Base-by-base conservation (phyloP, 1,140 invertebrate species). In the Diprion similis region DNA sequence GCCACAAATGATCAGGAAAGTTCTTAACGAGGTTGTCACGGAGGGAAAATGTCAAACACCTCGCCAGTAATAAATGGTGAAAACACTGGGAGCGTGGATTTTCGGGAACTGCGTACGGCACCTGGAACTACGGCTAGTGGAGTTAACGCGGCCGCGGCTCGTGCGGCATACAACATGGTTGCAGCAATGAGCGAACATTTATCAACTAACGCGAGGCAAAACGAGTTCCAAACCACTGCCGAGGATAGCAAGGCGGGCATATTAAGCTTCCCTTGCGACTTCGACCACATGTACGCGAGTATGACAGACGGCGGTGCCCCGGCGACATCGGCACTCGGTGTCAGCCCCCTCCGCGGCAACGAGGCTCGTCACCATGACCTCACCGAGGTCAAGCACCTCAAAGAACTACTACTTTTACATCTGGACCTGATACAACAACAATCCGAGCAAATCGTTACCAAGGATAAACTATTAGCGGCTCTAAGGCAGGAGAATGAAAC, bases 351-450 rank as follows among this genome's bases (percentile, higher is more conserved):
- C 13, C 81, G 83, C 71, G 85, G 81, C 64, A 87, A 89, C 71
- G 83, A 87, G 66, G 83, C 87, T 17, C 86, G 89, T 77, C 86
- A 88, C 79, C 88, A 85, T 73, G 86, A 89, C 76, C 84, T 89
- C 77, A 88, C 87, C 74, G 91, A 92, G 85, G 89, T 91, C 80
- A 90, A 88, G 77, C 89, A 90, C 81, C 87, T 92, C 19, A 93
- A 92, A 85, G 91, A 92, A 77, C 87, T 93, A 80, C 81, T 93
- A 72, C 82, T 93, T n/a, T 84, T 93, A n/a, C 92, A 94, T 83
- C 85, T 94, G 71, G 92, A 94, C 83, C 82, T 94, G 48, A 93
- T 94, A 79, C 93, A 94, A 84, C 92, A 94, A 80, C 93, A 94
- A 80, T 92, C 92, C 51, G 92, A 94, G 78, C 91, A 92, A 75